These are phyloP conservation scores for Heliconius ismenius DNA, from an alignment of 2,888 invertebrate species.

Conservation along the genomic window DNA sequence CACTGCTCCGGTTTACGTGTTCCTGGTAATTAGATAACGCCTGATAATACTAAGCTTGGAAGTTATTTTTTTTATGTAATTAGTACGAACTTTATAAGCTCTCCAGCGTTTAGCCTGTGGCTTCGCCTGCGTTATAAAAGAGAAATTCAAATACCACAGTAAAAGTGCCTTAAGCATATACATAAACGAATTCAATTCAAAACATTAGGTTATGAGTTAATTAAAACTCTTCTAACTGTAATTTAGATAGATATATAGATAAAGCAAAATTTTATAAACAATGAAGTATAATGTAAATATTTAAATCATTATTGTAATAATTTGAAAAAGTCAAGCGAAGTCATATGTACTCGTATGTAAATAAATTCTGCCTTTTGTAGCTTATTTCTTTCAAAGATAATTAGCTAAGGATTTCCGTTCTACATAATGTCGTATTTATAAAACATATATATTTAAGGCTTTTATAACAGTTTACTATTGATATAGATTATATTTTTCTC, in stretches of 20 bases:
- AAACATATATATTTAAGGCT: too few relatives aligned
- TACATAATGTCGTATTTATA: not conserved
- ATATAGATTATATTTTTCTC: too few relatives aligned
- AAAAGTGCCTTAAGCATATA: not conserved
- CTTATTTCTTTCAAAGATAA: not conserved
- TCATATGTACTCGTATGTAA: not conserved
- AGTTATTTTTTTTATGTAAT: not conserved
- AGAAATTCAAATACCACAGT: not conserved
- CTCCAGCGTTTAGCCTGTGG: not conserved
- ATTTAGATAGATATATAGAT: too few relatives aligned
- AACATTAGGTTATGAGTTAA: too few relatives aligned
- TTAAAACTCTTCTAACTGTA: too few relatives aligned
- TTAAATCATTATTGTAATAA: too few relatives aligned
- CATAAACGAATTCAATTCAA: too few relatives aligned
- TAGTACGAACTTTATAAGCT: not conserved
- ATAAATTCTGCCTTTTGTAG: not conserved
- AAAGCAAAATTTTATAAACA: too few relatives aligned
- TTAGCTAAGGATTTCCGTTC: not conserved
- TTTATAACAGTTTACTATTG: too few relatives aligned
- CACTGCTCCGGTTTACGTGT: constrained; percentile 27
- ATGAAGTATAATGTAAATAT: too few relatives aligned
- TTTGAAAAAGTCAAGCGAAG: too few relatives aligned
- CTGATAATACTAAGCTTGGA: constrained; percentile 1
- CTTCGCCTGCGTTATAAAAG: not conserved
- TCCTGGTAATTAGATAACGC: constrained; percentile 28